Base-by-base conservation (phyloP, 2,797 vertebrate genomes). In the Atherinosoma microstoma region DNA sequence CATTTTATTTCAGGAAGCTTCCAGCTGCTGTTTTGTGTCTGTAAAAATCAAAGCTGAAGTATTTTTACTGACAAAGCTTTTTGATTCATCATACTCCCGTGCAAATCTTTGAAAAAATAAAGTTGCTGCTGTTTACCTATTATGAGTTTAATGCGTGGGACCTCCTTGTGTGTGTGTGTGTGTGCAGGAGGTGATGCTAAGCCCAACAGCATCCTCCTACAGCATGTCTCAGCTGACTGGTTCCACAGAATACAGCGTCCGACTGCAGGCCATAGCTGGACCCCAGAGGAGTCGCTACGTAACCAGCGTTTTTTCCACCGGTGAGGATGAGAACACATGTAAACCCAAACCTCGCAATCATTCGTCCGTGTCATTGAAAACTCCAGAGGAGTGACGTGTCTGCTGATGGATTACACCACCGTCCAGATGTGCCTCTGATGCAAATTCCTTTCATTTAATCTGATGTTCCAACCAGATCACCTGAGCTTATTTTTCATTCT, bases 131-230 rank as follows among this genome's bases (percentile, higher is more conserved):
- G 27, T 59, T 38, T 24, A 24, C 51, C 4, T 54, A 24, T 24
- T 53, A 29, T 15, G 51, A 27, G 22, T 54, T 29, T 29, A 27
- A 24, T 6, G 13, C 30, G 16, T 56, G 27, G 7, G 27, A 47
- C 18, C 38, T 15, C 30, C 12, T 29, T 32, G 30, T 32, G 30
- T 58, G 58, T 35, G 20, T 36, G n/a, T 32, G 3, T 66, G 35
- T 22, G 3, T 20, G 27, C 66, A 99, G 98, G 96, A 98, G 81
- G 92, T 98, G 64, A 86, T 95, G 78, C 81, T 99, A 27, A 93
- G 94, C 8, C 95, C 97, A 0, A 96, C 96, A 1, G 92, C 94
- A 15, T 96, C 94, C 18, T 97, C 96, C 2, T 97, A 98, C 83
- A 94, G 54, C 85, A 91, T 98, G 91, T 36, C 84, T 3, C 93